Conservation (phyloP, 2,113 vertebrate species). For the Ceratotherium simum region DNA sequence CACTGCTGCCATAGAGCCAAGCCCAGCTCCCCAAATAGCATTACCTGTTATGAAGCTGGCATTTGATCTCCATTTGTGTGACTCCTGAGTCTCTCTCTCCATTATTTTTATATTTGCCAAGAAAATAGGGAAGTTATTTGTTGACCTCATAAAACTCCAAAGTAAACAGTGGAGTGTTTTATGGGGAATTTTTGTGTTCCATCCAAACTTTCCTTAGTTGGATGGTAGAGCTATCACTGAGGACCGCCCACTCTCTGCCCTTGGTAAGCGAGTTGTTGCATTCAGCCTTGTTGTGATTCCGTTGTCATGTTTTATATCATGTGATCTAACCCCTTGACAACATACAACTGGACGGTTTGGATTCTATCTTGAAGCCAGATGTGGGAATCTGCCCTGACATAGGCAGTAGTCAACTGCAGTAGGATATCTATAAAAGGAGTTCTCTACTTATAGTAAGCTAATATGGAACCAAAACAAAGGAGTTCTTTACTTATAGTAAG, state of each 20-base stretch:
- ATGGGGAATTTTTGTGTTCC: background rate
- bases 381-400: background rate
- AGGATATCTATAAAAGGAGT: background rate
- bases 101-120: constrained; percentile 35
- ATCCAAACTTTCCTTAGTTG: background rate
- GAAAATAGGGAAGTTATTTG: background rate
- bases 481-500: background rate
- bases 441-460: background rate
- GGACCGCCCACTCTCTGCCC: accelerated
- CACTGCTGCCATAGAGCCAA: background rate
- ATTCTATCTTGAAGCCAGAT: background rate
- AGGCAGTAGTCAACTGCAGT: background rate
- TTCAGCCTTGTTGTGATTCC: background rate
- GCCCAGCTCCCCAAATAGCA: background rate
- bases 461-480: background rate
- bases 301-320: background rate
- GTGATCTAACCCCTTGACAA: background rate
- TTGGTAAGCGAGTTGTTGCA: background rate
- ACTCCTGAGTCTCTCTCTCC: background rate
- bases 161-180: background rate
- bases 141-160: background rate
- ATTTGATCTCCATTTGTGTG: background rate
- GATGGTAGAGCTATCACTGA: accelerated
- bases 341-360: background rate
- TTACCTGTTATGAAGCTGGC: background rate